Evolutionary conservation across 2,797 vertebrate genomes (phyloP), one percentile per base, ranked within the genome.

Genomic region (Poeciliopsis infans): DNA sequence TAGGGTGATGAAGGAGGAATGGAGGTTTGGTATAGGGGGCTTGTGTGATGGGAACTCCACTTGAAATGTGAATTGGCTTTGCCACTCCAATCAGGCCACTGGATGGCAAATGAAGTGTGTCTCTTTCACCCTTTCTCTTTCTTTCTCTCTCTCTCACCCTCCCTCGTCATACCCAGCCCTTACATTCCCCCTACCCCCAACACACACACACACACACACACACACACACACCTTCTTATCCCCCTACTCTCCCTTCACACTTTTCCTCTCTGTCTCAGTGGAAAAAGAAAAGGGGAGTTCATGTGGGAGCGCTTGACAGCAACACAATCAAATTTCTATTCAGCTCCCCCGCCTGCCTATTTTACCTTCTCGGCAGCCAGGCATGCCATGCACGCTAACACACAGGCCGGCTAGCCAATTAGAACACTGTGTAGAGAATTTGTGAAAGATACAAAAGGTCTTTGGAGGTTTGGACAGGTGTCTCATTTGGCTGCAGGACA

Each of bases 281-380:
- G 81, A 92, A 87, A 91, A 92, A 97, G 97, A 97, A 98, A 97
- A 89, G 97, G 97, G 96, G 97, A 97, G 96, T 96, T 97, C 96
- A 97, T 97, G 98, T 97, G 97, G 97, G 97, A 97, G 97, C 96
- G 97, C 96, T 98, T 99, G 98, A 99, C 98, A 99, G 98, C 97
- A 97, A 97, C 97, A 99, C 98, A 99, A 99, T 99, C 98, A 98
- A 97, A 97, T 97, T 97, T 97, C 98, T 97, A 98, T 98, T 98
- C 98, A 98, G 96, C 96, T 95, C 96, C 97, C 96, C 97, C 96
- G 96, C 95, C 88, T 85, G 90, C 97, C 97, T 97, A 96, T 98
- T 98, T 97, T 97, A 97, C 97, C 97, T 97, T 97, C 96, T 95
- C 96, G 68, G 81, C 88, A 83, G 80, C 86, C 87, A 80, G 77